Conservation (phyloP, 2,888 invertebrate genomes). For the Amiota minor region DNA sequence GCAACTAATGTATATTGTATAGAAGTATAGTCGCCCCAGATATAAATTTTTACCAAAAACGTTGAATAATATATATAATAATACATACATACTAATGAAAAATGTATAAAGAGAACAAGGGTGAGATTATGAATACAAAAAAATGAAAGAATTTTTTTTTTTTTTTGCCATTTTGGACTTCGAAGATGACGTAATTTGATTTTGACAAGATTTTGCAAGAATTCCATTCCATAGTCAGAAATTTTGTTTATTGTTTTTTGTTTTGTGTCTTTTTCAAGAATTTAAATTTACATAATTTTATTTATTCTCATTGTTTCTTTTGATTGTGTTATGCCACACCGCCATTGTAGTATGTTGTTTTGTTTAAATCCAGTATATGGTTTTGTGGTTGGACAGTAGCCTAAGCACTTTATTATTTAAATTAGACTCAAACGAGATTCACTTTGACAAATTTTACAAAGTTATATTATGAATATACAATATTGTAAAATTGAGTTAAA, state of each 20-base stretch:
- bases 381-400: slow-evolving; percentile 45
- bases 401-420: slow-evolving; percentile 66
- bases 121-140: neutral
- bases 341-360: slow-evolving; percentile 30
- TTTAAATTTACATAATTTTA: slow-evolving; percentile 60
- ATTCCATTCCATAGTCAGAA: no score
- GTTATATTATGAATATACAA: no score
- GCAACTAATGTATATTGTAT: no score
- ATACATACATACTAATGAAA: no score
- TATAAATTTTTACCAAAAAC: no score
- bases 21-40: no score
- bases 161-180: no score
- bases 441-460: slow-evolving; percentile 54
- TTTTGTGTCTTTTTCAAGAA: neutral
- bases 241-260: neutral
- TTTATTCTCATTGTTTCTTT: slow-evolving; percentile 52
- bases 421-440: slow-evolving; percentile 58
- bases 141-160: neutral
- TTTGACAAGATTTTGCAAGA: no score
- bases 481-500: no score
- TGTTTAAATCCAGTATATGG: no score
- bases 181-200: no score
- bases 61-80: no score
- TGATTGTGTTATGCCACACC: slow-evolving; percentile 44
- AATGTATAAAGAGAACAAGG: neutral